Conservation (phyloP, 2,888 invertebrate genomes). For the Neoaliturus tenellus region DNA sequence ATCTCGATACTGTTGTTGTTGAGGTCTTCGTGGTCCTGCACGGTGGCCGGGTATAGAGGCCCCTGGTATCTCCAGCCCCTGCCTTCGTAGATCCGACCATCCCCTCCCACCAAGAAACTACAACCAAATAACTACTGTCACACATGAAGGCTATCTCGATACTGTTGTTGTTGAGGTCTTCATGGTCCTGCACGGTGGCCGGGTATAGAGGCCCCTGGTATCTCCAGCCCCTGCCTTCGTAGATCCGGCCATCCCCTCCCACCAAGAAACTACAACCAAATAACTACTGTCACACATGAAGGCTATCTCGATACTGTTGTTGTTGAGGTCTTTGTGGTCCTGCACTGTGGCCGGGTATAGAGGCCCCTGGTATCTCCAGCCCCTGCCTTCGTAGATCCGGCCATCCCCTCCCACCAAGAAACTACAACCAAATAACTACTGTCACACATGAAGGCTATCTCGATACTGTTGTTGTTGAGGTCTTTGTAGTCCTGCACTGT, state of each 20-base stretch:
- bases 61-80: not conserved
- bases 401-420: conserved; percentile 1
- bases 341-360: not conserved
- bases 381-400: not conserved
- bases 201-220: not conserved
- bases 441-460: no score
- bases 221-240: not conserved
- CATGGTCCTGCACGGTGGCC: not conserved
- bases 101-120: conserved; percentile 1
- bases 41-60: not conserved
- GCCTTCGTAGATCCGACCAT: not conserved
- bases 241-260: not conserved
- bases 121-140: no score
- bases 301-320: no score
- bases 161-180: not conserved
- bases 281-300: no score
- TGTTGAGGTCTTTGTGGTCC: not conserved
- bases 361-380: not conserved
- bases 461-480: not conserved
- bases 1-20: no score
- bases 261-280: not conserved
- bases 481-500: not conserved
- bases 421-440: no score
- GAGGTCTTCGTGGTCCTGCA: not conserved
- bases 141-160: no score